These are phyloP conservation scores for Ostrea edulis DNA, from an alignment of 1,140 invertebrate species.

Conservation along the genomic window DNA sequence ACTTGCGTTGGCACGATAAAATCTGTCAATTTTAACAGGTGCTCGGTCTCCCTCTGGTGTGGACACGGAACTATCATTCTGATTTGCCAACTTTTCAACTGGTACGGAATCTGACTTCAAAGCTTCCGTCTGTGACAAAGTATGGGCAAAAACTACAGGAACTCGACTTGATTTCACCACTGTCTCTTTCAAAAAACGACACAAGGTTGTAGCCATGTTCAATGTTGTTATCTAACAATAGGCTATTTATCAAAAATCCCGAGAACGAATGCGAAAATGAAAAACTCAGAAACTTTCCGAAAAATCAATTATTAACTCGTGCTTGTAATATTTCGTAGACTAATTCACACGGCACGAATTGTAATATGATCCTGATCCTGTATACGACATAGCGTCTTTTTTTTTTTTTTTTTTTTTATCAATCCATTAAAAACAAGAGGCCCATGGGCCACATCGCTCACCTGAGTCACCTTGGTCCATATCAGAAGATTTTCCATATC, in stretches of 20 bases:
- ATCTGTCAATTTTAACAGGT: background rate
- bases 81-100: background rate
- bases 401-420: too few species aligned
- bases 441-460: too few species aligned
- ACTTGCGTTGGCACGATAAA: conserved; percentile 15
- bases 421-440: too few species aligned
- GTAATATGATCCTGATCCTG: background rate
- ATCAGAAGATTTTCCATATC: too few species aligned
- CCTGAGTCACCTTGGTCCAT: too few species aligned
- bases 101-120: background rate
- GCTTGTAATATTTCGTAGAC: background rate
- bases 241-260: background rate
- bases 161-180: background rate
- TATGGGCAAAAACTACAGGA: background rate
- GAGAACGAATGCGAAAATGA: background rate
- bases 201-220: conserved; percentile 35
- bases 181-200: conserved; percentile 12
- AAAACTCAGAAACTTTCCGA: background rate
- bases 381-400: too few species aligned
- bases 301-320: background rate
- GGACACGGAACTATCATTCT: background rate
- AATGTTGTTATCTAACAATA: conserved; percentile 7
- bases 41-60: background rate
- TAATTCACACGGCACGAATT: background rate
- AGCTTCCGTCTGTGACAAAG: background rate